A percentile compares a stretch with the other conserved stretches of the same genome.
phyloP scores from a whole-genome alignment of 2,797 vertebrate genomes.

The Kryptopterus vitreolus region DNA sequence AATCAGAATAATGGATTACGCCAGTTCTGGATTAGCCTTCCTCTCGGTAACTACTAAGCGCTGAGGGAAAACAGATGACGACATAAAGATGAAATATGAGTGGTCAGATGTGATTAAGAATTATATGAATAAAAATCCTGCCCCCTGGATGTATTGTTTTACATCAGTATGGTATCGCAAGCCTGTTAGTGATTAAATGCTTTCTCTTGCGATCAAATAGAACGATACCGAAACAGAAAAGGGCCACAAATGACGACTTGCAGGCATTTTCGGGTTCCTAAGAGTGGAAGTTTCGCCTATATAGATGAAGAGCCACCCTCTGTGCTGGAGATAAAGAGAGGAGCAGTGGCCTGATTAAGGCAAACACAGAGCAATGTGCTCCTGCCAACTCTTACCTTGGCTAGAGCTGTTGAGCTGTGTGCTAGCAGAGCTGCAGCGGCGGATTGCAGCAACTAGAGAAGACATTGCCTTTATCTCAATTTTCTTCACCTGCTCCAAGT shows the following conservation, averaged over 20 bases:
- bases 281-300: slow-evolving; percentile 23
- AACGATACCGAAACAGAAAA: slow-evolving; percentile 2
- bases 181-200: slow-evolving; percentile 16
- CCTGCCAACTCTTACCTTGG: slow-evolving; percentile 69
- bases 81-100: slow-evolving; percentile 16
- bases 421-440: slow-evolving; percentile 67
- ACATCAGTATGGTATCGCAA: slow-evolving; percentile 16
- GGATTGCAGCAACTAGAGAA: slow-evolving; percentile 67
- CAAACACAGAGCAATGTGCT: slow-evolving; percentile 49
- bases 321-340: slow-evolving; percentile 50
- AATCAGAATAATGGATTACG: slow-evolving; percentile 41
- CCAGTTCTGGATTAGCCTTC: slow-evolving; percentile 21
- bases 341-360: slow-evolving; percentile 51
- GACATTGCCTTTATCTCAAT: slow-evolving; percentile 78
- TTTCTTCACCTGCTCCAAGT: slow-evolving; percentile 75
- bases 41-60: slow-evolving; percentile 32
- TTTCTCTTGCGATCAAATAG: neutral
- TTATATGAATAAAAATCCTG: slow-evolving; percentile 27
- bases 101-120: slow-evolving; percentile 31
- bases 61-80: slow-evolving; percentile 16
- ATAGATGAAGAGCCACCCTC: slow-evolving; percentile 17
- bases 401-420: slow-evolving; percentile 71
- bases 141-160: slow-evolving; percentile 30
- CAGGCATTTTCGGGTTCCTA: slow-evolving; percentile 27
- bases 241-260: neutral